Conservation (phyloP, 2,888 invertebrate genomes). For the Trissonchulus latispiculum region DNA sequence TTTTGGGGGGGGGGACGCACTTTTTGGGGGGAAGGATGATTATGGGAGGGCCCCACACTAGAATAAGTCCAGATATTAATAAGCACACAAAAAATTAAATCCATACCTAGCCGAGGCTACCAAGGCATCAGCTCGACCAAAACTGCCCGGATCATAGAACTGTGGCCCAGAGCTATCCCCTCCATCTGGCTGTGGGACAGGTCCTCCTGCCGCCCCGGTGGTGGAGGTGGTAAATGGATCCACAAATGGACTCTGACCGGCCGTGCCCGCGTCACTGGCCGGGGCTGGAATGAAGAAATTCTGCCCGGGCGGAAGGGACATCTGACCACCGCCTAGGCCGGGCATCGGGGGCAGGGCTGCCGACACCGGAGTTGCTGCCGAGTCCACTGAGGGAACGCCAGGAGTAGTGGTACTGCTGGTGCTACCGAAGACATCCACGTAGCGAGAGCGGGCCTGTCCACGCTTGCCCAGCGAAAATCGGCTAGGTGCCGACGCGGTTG, state of each 20-base stretch:
- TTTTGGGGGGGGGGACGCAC: too few relatives aligned
- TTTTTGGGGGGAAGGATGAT: too few relatives aligned
- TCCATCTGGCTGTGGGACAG: too few relatives aligned
- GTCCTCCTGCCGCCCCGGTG: background rate
- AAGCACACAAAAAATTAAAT: too few relatives aligned
- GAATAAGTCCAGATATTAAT: too few relatives aligned
- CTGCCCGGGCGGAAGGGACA: background rate
- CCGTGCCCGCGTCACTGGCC: background rate
- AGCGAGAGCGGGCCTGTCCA: background rate
- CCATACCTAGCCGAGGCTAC: too few relatives aligned
- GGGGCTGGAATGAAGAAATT: background rate
- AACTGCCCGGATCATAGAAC: background rate
- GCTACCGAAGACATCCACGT: slow-evolving; percentile 16
- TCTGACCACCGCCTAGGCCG: background rate
- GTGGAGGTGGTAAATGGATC: background rate
- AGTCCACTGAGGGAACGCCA: background rate
- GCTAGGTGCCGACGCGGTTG: background rate
- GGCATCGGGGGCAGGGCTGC: background rate
- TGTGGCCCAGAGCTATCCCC: background rate
- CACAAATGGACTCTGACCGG: too few relatives aligned
- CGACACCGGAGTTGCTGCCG: background rate
- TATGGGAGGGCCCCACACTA: too few relatives aligned
- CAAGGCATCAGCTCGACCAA: too few relatives aligned
- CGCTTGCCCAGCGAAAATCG: background rate
- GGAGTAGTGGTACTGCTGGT: background rate